Base-by-base conservation (phyloP, 2,797 vertebrate species). In the Onychomys arenicola region DNA sequence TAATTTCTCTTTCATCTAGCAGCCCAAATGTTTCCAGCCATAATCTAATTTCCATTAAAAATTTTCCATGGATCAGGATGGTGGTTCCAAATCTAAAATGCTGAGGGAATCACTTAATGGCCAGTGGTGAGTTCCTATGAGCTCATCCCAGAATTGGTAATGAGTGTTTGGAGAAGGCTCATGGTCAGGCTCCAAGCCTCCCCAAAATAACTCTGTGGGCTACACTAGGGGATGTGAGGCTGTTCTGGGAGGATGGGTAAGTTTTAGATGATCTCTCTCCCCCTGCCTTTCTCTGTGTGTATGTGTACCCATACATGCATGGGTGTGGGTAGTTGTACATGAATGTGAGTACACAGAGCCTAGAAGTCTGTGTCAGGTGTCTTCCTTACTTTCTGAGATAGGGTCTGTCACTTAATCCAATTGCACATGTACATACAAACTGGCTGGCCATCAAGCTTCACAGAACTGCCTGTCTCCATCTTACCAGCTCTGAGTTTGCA, bases 11-110 rank as follows among this genome's bases (percentile, higher is more conserved):
- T 97, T 96, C 87, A 97, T 96, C 96, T 97, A 85, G 65, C 94
- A 96, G 96, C 84, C 96, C 69, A 55, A 1, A 1, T n/a, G 76
- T 21, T 97, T 63, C 61, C 93, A 93, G 94, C 82, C 73, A 94
- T 94, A 96, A 81, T 85, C 92, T 69, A 52, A 80, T 95, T 97
- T 97, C 82, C 97, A 95, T 89, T 97, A 27, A 97, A 96, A 96
- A 25, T 43, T 97, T 98, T 97, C 96, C 96, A 87, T 77, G 16
- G 57, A 96, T 93, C 21, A 63, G 75, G 23, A 84, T 89, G 81
- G 49, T 75, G 9, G 55, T 65, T 97, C 89, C 46, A 96, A 90
- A 93, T 82, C 77, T 69, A 55, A 75, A 75, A 75, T 61, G 89
- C 75, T 98, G 89, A 91, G 87, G 34, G 63, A 73, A 92, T 27